These are phyloP conservation scores for Muscicapa striata DNA, from an alignment of 2,797 vertebrate species.

Conservation along the genomic window DNA sequence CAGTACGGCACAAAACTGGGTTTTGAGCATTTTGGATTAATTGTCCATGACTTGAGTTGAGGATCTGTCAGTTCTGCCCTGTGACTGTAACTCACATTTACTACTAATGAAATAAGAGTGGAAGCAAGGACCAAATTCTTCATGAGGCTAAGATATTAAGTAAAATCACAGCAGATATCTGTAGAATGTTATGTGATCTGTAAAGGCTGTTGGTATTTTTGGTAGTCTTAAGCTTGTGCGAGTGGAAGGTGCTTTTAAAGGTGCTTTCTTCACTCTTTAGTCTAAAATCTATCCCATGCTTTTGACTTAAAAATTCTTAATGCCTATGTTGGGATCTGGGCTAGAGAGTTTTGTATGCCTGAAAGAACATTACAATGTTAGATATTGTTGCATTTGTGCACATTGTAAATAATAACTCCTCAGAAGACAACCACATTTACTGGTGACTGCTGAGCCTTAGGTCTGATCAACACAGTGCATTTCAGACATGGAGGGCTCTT, in stretches of 20 bases:
- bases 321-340: background rate
- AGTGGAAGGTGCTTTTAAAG: background rate
- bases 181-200: background rate
- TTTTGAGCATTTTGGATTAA: background rate
- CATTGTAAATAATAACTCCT: background rate
- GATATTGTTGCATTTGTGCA: background rate
- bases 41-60: background rate
- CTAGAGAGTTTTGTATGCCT: background rate
- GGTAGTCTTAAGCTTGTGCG: background rate
- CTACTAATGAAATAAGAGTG: background rate
- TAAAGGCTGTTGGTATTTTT: background rate
- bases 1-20: background rate
- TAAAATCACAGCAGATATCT: background rate
- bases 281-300: background rate
- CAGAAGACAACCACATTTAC: background rate
- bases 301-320: background rate
- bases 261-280: background rate
- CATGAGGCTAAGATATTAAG: background rate
- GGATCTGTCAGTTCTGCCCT: background rate
- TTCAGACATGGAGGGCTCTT: background rate
- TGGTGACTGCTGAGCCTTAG: background rate
- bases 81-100: background rate
- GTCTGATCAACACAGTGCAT: background rate
- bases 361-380: no score
- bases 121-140: background rate